Evolutionary conservation across 2,797 vertebrate genomes (phyloP), one percentile per base, ranked within the genome.

Genomic region (Sternarchorhynchus goeldii): DNA sequence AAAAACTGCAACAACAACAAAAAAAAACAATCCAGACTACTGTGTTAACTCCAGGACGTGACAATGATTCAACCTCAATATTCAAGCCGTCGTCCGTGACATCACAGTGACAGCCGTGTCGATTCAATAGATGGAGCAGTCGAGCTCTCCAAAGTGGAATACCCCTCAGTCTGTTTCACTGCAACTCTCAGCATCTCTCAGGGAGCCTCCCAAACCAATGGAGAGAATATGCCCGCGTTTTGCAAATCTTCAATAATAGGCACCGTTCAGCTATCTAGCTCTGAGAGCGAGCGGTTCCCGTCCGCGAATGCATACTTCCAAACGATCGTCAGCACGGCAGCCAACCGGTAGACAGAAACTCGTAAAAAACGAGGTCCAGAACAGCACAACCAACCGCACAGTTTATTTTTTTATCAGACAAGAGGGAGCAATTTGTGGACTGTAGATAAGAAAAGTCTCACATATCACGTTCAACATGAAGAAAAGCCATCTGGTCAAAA

Each of bases 401-500:
- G 4, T 12, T 31, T 18, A 10, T 57, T 31, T 36, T 39, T 31
- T 41, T n/a, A 36, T 2, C 7, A 29, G 20, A 39, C 65, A 31
- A 73, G 8, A 65, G 31, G 67, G 53, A 75, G 17, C 66, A 58
- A 50, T 20, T 17, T 68, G 31, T 60, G 69, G 70, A 66, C 68
- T 74, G 68, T 18, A 66, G 25, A 36, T 2, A 10, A 74, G 75
- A 59, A 82, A 68, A 80, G 21, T 77, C 73, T 55, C 41, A 64
- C 53, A 60, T 32, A 50, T 36, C 60, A 7, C 12, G 50, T 62
- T 74, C 79, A 87, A 50, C 64, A 89, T 89, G 88, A 89, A 88
- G 87, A 89, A 88, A 78, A 89, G 85, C 83, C 87, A 87, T 82
- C 72, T 84, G 82, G 83, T 86, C 16, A 88, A 88, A 86, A 79